Conservation (phyloP, 2,797 vertebrate genomes). For the Erpetoichthys calabaricus region DNA sequence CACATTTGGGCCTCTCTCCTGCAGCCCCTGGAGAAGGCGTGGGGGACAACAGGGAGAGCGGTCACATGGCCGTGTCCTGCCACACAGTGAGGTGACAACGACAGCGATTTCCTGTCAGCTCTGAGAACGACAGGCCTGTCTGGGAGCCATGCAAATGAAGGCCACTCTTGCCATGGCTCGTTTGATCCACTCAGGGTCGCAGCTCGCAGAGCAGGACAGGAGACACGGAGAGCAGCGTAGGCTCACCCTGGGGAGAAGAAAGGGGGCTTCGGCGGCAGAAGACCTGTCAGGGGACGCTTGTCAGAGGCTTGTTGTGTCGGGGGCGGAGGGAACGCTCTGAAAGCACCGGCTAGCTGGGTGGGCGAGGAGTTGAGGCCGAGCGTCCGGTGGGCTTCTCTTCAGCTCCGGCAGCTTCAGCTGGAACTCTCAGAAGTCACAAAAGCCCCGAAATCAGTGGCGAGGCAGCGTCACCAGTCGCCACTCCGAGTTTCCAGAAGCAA, state of each 20-base stretch:
- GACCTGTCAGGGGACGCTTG: slow-evolving; percentile 1
- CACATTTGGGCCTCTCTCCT: slow-evolving; percentile 3
- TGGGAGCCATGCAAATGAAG: slow-evolving; percentile 70
- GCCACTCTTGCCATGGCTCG: slow-evolving; percentile 53
- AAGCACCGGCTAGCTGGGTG: too few species aligned
- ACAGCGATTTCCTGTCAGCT: slow-evolving; percentile 68
- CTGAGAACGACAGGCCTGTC: slow-evolving; percentile 59
- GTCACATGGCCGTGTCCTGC: slow-evolving; percentile 61
- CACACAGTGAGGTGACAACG: slow-evolving; percentile 67
- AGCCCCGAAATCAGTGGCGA: too few species aligned
- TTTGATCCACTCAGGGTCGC: slow-evolving; percentile 53
- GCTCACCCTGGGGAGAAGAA: slow-evolving; percentile 33
- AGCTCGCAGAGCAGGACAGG: slow-evolving; percentile 27
- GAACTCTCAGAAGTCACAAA: too few species aligned
- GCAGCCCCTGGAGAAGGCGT: not conserved
- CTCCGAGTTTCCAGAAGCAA: too few species aligned
- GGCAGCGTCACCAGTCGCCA: too few species aligned
- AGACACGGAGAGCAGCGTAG: slow-evolving; percentile 33
- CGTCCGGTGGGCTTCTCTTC: too few species aligned
- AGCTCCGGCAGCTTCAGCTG: too few species aligned
- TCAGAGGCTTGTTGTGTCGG: too few species aligned
- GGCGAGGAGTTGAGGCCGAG: too few species aligned
- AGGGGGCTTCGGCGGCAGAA: slow-evolving; percentile 30
- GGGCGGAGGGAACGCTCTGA: too few species aligned
- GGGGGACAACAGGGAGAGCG: slow-evolving; percentile 26